These are phyloP conservation scores for Tetramorium bicarinatum DNA, from an alignment of 2,888 invertebrate genomes.

Conservation along the genomic window DNA sequence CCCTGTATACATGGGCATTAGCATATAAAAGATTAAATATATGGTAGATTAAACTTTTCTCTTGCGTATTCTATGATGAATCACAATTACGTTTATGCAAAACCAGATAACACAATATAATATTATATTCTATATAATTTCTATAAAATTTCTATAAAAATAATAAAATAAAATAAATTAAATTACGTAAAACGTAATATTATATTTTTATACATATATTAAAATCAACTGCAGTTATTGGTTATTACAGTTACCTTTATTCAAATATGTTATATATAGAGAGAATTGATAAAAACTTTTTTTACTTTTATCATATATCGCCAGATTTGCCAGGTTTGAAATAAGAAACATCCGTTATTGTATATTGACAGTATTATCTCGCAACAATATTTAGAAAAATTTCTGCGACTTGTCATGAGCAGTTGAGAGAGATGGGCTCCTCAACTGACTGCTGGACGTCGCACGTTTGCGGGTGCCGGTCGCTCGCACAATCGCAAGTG, in stretches of 20 bases:
- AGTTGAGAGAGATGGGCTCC: background rate
- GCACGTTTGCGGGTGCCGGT: slow-evolving; percentile 67
- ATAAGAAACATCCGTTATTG: too few relatives aligned
- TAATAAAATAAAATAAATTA: too few relatives aligned
- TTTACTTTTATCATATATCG: too few relatives aligned
- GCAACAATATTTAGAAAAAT: background rate
- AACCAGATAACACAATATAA: background rate
- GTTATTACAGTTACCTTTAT: background rate
- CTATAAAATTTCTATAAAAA: too few relatives aligned
- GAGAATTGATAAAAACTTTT: background rate
- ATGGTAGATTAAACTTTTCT: background rate
- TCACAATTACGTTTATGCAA: background rate
- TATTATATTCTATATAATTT: too few relatives aligned
- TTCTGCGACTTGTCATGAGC: background rate
- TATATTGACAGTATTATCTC: background rate
- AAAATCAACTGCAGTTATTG: background rate
- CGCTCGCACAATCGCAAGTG: slow-evolving; percentile 73
- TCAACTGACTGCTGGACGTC: slow-evolving; percentile 18
- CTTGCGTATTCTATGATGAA: background rate
- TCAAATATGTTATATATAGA: background rate
- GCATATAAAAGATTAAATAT: background rate
- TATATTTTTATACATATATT: background rate
- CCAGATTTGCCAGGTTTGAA: background rate
- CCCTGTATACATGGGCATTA: background rate
- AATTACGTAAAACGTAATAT: too few relatives aligned